Base-by-base conservation (phyloP, 2,797 vertebrate species). In the Sebastes iracundus region DNA sequence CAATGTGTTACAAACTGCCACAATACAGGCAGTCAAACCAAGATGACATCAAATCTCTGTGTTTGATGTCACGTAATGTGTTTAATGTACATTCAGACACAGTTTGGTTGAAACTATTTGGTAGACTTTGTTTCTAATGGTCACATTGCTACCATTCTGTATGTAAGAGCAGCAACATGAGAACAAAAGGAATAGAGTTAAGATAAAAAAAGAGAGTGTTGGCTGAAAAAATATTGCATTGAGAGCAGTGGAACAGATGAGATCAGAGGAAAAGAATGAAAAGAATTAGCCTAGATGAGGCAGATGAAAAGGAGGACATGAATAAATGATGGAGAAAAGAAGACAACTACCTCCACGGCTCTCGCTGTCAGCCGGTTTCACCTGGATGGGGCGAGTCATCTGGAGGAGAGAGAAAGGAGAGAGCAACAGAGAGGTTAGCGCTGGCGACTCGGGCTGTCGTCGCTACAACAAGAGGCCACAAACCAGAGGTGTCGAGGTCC, bases 331-430 rank as follows among this genome's bases (percentile, higher is more conserved):
- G 94, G 95, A 96, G 93, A 96, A 95, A 97, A 96, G 91, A 96
- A 96, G 95, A 96, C 96, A 96, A 96, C 96, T 99, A 99, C 98
- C 98, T 99, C 98, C 98, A 92, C 98, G 98, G 92, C 97, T 99
- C 94, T 99, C 98, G 55, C 98, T 99, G 97, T 99, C 98, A 0
- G 98, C 98, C 0, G 98, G 98, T 84, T 99, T 99, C 97, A 99
- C 98, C 96, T 99, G 98, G 94, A 99, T 99, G 60, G 98, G 98
- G 66, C 98, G 97, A 75, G 98, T 98, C 98, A 99, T 99, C 98
- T 99, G 95, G 81, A 95, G 94, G 52, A 87, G 86, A 79, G 94
- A 66, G 90, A 42, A 42, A 87, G 82, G 74, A 90, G 71, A 87
- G 77, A 82, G 87, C 60, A 78, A 89, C 68, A 94, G 68, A 80